Percentiles rank a stretch among this genome's conserved stretches.
Evolutionary conservation across 2,113 vertebrate genomes (phyloP).

Genomic region (Psittacula cyanocephala): DNA sequence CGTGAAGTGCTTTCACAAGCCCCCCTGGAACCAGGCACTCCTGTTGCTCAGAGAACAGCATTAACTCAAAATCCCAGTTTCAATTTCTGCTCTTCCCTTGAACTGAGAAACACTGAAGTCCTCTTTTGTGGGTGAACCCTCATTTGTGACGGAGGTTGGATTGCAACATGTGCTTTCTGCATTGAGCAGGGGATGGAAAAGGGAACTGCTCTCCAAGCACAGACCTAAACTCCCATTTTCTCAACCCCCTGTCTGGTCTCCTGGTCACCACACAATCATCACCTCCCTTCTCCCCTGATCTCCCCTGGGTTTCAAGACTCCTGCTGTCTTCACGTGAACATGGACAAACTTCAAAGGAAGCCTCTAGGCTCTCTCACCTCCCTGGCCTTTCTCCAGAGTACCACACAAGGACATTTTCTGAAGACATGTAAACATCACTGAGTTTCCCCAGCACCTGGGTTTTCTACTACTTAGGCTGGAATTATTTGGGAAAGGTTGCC

Average conservation of each 20-base stretch:
- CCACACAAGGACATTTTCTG: background rate
- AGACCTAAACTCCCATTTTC: background rate
- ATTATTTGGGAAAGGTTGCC: background rate
- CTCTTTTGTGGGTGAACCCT: background rate
- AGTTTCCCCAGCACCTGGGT: background rate
- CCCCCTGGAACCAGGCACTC: background rate
- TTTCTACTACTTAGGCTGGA: background rate
- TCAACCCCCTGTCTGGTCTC: fast-evolving
- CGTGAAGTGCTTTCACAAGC: background rate
- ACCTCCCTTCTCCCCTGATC: background rate
- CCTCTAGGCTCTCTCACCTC: background rate
- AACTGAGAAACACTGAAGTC: background rate
- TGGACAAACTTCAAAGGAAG: background rate
- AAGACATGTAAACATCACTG: background rate
- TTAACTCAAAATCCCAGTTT: background rate
- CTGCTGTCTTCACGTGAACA: background rate
- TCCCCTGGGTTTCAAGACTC: background rate
- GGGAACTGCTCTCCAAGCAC: background rate
- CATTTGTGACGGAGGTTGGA: background rate
- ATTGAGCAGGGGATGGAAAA: background rate
- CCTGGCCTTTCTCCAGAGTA: background rate
- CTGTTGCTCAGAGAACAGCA: background rate
- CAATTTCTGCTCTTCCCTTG: background rate
- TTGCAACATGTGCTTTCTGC: background rate
- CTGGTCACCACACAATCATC: background rate